Evolutionary conservation across 2,113 vertebrate genomes (phyloP).

Genomic region (Desmodus rotundus): DNA sequence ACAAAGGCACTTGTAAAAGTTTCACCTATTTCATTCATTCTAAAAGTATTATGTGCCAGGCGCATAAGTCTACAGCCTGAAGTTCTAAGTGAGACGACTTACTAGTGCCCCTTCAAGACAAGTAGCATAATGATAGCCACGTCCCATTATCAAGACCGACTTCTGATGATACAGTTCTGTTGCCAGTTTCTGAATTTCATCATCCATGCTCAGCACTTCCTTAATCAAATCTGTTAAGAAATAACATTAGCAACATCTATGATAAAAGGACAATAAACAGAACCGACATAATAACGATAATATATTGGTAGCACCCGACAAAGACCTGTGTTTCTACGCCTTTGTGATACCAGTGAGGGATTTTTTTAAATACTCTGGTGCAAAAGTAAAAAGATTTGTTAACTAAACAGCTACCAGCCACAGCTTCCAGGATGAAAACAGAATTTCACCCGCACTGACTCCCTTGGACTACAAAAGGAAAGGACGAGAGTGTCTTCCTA

Average conservation of each 20-base stretch:
- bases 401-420: neutral
- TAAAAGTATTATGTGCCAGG: neutral
- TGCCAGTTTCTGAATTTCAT: constrained; percentile 96
- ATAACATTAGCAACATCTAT: constrained; percentile 34
- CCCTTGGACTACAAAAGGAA: neutral
- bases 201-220: constrained; percentile 94
- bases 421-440: neutral
- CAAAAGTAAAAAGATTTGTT: neutral
- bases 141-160: constrained; percentile 98
- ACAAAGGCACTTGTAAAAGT: neutral
- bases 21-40: neutral
- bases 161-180: constrained; percentile 96
- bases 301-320: neutral
- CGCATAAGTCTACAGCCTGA: neutral
- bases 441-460: neutral
- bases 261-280: neutral
- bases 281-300: neutral
- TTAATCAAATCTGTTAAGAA: constrained; percentile 90
- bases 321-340: neutral
- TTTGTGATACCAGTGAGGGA: neutral
- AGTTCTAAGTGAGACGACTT: constrained; percentile 56
- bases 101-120: constrained; percentile 98
- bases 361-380: neutral
- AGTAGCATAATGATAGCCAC: constrained; percentile 97
- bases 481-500: constrained; percentile 65